Base-by-base conservation (phyloP, 1,140 invertebrate species). In the Heliothis virescens region DNA sequence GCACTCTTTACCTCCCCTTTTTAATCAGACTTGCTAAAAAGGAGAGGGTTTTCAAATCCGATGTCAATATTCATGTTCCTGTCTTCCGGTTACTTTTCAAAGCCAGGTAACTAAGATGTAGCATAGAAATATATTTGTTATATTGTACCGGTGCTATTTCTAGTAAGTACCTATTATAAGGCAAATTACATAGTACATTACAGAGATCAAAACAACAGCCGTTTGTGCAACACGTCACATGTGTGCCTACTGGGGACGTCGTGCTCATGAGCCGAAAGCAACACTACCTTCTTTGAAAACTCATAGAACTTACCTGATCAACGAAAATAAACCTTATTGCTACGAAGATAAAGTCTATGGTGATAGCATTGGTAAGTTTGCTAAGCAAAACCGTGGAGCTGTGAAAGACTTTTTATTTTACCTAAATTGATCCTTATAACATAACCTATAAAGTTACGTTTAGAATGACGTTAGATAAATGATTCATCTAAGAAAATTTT, bases 241-340 rank as follows among this genome's bases (percentile, higher is more conserved):
- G 71, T 62, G 50, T 74, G 78, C 78, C 78, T 79, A 79, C 78
- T 79, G 69, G 67, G 57, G 69, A 63, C 78, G 52, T 53, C 52
- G 69, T 55, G 69, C 52, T 59, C 48, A 65, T 65, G 48, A 47
- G 74, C 74, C 50, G 69, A 57, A 72, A 72, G 52, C 52, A 18
- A 60, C 72, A 74, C 72, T 74, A 59, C 57, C 72, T 60, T 48
- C 57, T 60, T 74, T 74, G 72, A 74, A 74, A 74, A 65, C 11
- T 41, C 16, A 1, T 16, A 50, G 26, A 13, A 12, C 0, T 15
- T 13, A 16, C 11, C 11, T 48, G 7, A 29, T 52, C 57, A 52
- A 53, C 0, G 5, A 57, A 47, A 47, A 47, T 47, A 9, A 57
- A 41, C 48, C 26, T 15, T 67, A 57, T 10, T 1, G 0, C 0